A percentile compares a stretch with the other conserved stretches of the same genome.
phyloP scores from a whole-genome alignment of 2,797 vertebrate genomes.

The Lophotriccus pileatus region DNA sequence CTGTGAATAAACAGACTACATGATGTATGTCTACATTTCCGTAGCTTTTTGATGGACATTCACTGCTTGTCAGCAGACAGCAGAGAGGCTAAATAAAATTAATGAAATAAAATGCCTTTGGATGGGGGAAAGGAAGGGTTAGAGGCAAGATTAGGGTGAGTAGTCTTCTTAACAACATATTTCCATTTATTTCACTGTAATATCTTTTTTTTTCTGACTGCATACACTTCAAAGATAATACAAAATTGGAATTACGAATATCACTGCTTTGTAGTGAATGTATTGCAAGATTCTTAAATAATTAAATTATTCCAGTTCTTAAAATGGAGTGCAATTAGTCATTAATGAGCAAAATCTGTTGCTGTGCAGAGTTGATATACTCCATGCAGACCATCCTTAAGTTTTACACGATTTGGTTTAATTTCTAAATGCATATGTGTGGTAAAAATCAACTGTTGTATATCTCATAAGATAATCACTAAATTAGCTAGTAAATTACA shows the following conservation, averaged over 20 bases:
- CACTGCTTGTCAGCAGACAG: background rate
- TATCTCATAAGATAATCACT: conserved; percentile 5
- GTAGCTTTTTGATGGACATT: conserved; percentile 8
- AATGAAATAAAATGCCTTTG: conserved; percentile 19
- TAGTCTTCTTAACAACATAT: conserved; percentile 26
- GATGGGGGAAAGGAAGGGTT: background rate
- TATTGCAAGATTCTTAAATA: conserved; percentile 71
- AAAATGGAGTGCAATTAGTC: conserved; percentile 73
- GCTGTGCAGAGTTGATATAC: conserved; percentile 33
- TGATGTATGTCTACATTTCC: background rate
- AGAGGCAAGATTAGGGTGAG: conserved; percentile 10
- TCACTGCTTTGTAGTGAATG: conserved; percentile 67
- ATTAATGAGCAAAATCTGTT: conserved; percentile 70
- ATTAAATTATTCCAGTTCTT: conserved; percentile 70
- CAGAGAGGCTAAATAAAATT: conserved; percentile 37
- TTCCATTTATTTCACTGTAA: conserved; percentile 64
- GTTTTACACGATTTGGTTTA: conserved; percentile 22
- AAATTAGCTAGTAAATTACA: background rate
- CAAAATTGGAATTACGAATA: conserved; percentile 64
- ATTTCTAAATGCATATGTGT: conserved; percentile 29
- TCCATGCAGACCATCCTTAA: conserved; percentile 15
- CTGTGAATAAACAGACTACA: background rate
- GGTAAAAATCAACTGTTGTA: conserved; percentile 48
- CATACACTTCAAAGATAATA: conserved; percentile 73
- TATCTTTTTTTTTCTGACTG: conserved; percentile 35